A percentile compares a stretch with the other conserved stretches of the same genome.
These are phyloP conservation scores for Dolichomitus sp. DNA, from an alignment of 2,888 invertebrate species.

Conservation along the genomic window DNA sequence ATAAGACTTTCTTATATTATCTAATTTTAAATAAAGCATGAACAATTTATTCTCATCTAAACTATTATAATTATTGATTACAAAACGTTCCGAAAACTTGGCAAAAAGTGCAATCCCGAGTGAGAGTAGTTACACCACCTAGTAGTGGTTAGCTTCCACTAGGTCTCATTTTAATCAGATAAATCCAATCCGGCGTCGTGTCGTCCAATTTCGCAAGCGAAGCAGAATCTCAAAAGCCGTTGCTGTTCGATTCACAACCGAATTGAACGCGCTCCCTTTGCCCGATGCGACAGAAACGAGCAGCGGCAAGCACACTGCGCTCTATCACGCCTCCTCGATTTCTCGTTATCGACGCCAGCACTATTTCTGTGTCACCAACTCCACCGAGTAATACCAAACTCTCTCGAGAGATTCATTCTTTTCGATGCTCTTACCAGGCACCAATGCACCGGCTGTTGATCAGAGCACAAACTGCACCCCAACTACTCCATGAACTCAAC, in stretches of 20 bases:
- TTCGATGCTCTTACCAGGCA: neutral
- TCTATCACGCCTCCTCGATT: conserved; percentile 10
- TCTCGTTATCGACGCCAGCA: conserved; percentile 39
- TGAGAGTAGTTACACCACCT: neutral
- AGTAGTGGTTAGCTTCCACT: neutral
- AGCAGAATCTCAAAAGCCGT: conserved; percentile 42
- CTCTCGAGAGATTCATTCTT: neutral
- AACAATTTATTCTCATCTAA: too few relatives aligned
- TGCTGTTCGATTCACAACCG: conserved; percentile 18
- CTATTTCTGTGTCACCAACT: conserved; percentile 14
- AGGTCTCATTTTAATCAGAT: conserved; percentile 16
- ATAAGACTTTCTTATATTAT: too few relatives aligned
- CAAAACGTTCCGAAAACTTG: neutral
- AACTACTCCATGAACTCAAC: neutral
- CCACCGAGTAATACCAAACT: neutral
- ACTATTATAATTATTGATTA: neutral
- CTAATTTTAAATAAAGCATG: too few relatives aligned
- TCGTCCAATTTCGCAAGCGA: conserved; percentile 48
- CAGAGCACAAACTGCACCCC: conserved; percentile 15
- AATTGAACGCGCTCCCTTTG: conserved; percentile 23
- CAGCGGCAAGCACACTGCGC: neutral
- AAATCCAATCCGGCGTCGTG: conserved; percentile 42
- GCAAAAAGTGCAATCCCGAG: neutral
- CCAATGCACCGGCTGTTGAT: conserved; percentile 32
- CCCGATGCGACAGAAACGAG: neutral